A percentile compares a stretch with the other conserved stretches of the same genome.
phyloP scores from a whole-genome alignment of 2,797 vertebrate genomes.

The Darevskia mixta region DNA sequence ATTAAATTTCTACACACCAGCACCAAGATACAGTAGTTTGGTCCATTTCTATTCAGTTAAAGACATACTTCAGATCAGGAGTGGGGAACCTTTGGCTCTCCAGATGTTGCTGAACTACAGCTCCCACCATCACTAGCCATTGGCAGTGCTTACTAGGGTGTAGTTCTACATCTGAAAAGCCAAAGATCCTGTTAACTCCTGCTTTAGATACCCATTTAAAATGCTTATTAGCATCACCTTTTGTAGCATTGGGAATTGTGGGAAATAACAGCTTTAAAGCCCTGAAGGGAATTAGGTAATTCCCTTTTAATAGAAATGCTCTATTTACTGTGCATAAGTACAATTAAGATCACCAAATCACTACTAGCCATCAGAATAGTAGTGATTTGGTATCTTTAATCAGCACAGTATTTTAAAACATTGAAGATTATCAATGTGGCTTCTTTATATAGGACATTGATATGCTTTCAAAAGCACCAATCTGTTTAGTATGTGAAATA shows the following conservation, averaged over 20 bases:
- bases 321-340: constrained; percentile 6
- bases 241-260: neutral
- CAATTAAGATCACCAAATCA: constrained; percentile 20
- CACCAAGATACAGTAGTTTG: neutral
- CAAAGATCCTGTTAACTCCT: no score
- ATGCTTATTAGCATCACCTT: neutral
- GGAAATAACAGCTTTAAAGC: neutral
- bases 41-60: neutral
- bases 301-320: neutral
- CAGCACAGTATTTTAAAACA: neutral
- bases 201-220: neutral
- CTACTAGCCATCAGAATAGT: constrained; percentile 45
- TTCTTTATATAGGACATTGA: neutral
- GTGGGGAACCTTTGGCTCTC: no score
- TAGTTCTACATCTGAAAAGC: no score
- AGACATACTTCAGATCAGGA: neutral
- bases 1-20: neutral
- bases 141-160: no score
- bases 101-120: no score
- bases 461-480: neutral
- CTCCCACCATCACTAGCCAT: no score
- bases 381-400: no score
- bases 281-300: neutral
- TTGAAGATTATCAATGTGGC: neutral
- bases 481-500: neutral